These are phyloP conservation scores for Anastrepha ludens DNA, from an alignment of 1,140 invertebrate genomes.

Conservation along the genomic window DNA sequence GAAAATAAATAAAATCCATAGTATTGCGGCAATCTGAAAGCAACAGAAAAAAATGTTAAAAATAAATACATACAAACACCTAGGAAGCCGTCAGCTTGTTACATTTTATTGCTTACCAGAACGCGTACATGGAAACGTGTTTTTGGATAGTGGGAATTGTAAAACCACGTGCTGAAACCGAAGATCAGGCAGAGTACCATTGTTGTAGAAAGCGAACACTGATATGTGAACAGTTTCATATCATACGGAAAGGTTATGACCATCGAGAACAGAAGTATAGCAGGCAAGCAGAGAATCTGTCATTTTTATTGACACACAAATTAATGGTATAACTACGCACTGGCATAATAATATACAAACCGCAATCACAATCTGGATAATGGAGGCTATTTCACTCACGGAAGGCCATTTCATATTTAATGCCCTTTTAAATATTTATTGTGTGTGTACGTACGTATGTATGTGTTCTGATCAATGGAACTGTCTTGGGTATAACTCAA, in stretches of 20 bases:
- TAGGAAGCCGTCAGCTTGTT: too few species aligned
- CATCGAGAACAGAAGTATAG: neutral
- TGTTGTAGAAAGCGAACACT: neutral
- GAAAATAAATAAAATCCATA: constrained; percentile 33
- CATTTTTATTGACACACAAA: neutral
- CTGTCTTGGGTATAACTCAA: neutral
- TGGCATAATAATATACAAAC: neutral
- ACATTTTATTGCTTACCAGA: constrained; percentile 8
- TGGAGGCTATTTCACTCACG: neutral
- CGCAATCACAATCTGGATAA: constrained; percentile 13
- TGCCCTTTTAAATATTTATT: neutral
- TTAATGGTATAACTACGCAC: neutral
- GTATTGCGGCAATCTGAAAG: neutral
- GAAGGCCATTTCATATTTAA: constrained; percentile 33
- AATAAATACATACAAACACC: neutral
- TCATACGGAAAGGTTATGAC: constrained; percentile 24
- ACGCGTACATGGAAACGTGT: constrained; percentile 38
- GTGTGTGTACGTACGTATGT: too few species aligned
- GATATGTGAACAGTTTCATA: neutral
- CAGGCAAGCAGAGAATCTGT: neutral
- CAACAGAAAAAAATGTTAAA: neutral
- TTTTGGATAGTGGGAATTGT: constrained; percentile 19
- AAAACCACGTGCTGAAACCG: constrained; percentile 39
- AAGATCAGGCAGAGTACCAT: constrained; percentile 37
- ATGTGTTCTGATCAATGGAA: neutral